Evolutionary conservation across 2,113 vertebrate genomes (phyloP).

Genomic region (Callipepla californica): DNA sequence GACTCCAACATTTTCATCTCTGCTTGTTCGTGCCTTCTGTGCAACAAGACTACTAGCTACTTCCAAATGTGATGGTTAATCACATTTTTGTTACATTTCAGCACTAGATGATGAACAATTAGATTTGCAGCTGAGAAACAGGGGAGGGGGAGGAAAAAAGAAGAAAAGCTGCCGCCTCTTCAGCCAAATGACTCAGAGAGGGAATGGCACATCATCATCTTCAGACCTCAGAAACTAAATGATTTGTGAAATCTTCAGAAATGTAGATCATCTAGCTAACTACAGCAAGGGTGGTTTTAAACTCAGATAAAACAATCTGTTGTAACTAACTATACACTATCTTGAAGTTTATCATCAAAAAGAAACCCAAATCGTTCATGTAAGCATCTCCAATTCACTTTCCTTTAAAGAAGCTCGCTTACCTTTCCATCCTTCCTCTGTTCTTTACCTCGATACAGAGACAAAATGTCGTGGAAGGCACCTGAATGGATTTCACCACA

Average conservation of each 20-base stretch:
- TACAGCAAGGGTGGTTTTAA: constrained; percentile 12
- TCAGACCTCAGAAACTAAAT: constrained; percentile 26
- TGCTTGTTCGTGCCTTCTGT: constrained; percentile 25
- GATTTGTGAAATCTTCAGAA: constrained; percentile 47
- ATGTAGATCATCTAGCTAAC: constrained; percentile 10
- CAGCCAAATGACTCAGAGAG: constrained; percentile 68
- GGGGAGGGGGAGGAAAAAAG: not conserved
- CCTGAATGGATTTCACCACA: accelerated
- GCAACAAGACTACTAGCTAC: constrained; percentile 34
- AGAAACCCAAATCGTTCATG: not conserved
- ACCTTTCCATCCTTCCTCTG: not conserved
- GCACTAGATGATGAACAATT: constrained; percentile 44
- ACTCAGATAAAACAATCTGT: constrained; percentile 12
- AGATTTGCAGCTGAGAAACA: constrained; percentile 53
- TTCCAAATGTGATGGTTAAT: constrained; percentile 60
- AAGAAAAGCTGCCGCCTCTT: constrained; percentile 1
- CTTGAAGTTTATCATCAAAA: not conserved
- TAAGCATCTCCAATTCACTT: not conserved
- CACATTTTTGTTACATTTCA: constrained; percentile 63
- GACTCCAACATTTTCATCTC: constrained; percentile 39
- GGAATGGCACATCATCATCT: not conserved
- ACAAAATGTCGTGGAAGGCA: not conserved
- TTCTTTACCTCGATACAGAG: not conserved
- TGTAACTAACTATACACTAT: constrained; percentile 3
- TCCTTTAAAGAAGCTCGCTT: not conserved